These are phyloP conservation scores for Poeciliopsis turrubarensis DNA, from an alignment of 2,113 vertebrate species.

Conservation along the genomic window DNA sequence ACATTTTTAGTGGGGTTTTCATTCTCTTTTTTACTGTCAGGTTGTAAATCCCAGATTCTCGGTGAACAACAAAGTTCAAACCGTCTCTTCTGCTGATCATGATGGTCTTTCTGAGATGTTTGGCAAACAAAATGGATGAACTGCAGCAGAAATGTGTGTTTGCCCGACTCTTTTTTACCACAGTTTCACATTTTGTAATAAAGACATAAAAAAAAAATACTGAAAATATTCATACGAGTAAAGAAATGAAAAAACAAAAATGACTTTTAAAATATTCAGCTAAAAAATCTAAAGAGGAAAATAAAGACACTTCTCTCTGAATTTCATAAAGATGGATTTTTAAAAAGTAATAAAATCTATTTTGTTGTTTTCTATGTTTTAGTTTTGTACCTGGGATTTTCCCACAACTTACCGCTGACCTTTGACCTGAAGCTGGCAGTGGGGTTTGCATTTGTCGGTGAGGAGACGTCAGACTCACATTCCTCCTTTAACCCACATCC, in stretches of 20 bases:
- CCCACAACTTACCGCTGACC: constrained; percentile 49
- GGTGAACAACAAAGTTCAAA: no score
- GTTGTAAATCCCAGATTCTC: no score
- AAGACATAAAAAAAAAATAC: neutral
- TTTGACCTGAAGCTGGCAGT: constrained; percentile 40
- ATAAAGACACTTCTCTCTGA: neutral
- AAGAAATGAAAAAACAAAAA: neutral
- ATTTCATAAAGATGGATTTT: neutral
- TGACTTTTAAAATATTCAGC: neutral
- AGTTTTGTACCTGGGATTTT: constrained; percentile 55
- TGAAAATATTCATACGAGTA: neutral
- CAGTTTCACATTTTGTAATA: no score
- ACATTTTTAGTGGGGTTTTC: no score
- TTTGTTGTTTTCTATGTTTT: neutral
- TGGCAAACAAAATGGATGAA: no score
- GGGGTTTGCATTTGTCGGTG: constrained; percentile 46
- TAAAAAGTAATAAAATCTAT: neutral
- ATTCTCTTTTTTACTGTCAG: no score
- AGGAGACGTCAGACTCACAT: constrained; percentile 13
- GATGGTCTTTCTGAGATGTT: no score
- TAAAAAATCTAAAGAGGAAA: neutral
- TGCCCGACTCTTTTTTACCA: no score
- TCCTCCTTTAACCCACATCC: neutral
- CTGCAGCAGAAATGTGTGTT: no score
- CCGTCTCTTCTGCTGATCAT: no score